Percentiles rank a stretch among this genome's conserved stretches.
Conservation (phyloP, 92 coral and sea anemone species). For the Anthopleura xanthogrammica region DNA sequence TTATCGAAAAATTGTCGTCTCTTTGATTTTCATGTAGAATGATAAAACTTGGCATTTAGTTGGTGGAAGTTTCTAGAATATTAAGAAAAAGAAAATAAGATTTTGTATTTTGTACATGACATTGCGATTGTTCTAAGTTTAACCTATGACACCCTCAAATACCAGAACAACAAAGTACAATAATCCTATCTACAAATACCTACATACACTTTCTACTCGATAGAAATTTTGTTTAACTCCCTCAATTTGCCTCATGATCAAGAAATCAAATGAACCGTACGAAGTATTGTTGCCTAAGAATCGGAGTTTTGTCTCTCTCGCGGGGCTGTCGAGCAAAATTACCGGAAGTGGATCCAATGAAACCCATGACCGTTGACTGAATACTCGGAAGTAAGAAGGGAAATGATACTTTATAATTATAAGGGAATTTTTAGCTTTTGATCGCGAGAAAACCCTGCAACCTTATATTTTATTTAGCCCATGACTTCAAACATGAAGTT, state of each 20-base stretch:
- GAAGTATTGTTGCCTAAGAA: no score
- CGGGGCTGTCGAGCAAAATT: no score
- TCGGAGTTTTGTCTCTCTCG: no score
- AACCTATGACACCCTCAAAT: neutral
- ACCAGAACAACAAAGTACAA: neutral
- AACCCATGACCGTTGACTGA: neutral
- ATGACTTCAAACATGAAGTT: slow-evolving; percentile 1
- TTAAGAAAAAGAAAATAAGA: no score
- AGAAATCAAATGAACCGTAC: no score
- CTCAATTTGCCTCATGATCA: no score
- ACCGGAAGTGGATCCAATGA: neutral
- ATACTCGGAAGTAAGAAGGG: neutral
- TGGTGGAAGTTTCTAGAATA: neutral
- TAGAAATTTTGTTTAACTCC: neutral
- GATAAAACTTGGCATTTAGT: neutral
- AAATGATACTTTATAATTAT: neutral
- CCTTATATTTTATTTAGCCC: neutral
- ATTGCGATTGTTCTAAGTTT: neutral
- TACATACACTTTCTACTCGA: neutral
- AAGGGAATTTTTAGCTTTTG: slow-evolving; percentile 5
- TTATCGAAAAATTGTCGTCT: neutral
- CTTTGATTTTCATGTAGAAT: neutral
- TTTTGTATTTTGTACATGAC: no score
- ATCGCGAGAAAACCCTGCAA: neutral
- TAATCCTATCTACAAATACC: neutral